These are phyloP conservation scores for Sus cebifrons DNA, from an alignment of 2,797 vertebrate genomes.

Conservation along the genomic window DNA sequence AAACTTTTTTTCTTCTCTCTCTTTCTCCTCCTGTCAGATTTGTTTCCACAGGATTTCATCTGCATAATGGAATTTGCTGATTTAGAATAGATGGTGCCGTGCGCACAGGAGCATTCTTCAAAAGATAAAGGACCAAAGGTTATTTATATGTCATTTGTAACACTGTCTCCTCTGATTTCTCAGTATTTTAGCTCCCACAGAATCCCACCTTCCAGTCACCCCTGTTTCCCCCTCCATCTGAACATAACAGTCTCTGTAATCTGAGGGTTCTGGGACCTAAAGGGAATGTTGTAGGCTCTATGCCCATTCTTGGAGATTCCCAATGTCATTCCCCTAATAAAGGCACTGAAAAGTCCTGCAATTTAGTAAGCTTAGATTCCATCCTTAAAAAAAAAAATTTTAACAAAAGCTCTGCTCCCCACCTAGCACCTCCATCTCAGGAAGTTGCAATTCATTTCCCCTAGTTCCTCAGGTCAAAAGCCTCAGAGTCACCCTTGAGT, in stretches of 20 bases:
- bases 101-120: not conserved
- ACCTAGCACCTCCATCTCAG: not conserved
- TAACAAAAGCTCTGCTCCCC: not conserved
- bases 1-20: not conserved
- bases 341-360: not conserved
- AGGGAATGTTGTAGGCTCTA: accelerated
- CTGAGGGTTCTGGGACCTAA: not conserved
- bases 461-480: not conserved
- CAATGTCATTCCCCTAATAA: not conserved
- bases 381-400: not conserved
- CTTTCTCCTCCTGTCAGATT: conserved; percentile 52
- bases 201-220: not conserved
- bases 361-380: not conserved
- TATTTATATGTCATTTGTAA: conserved; percentile 40
- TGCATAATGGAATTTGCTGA: conserved; percentile 70
- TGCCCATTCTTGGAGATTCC: not conserved
- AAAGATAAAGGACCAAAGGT: conserved; percentile 50
- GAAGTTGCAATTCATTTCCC: not conserved
- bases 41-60: conserved; percentile 78
- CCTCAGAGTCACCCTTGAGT: not conserved
- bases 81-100: conserved; percentile 42
- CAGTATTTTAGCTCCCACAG: not conserved
- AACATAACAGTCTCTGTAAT: not conserved
- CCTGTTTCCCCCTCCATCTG: not conserved
- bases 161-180: not conserved